Evolutionary conservation across 1,140 invertebrate genomes (phyloP).

Genomic region (Lethrus apterus): DNA sequence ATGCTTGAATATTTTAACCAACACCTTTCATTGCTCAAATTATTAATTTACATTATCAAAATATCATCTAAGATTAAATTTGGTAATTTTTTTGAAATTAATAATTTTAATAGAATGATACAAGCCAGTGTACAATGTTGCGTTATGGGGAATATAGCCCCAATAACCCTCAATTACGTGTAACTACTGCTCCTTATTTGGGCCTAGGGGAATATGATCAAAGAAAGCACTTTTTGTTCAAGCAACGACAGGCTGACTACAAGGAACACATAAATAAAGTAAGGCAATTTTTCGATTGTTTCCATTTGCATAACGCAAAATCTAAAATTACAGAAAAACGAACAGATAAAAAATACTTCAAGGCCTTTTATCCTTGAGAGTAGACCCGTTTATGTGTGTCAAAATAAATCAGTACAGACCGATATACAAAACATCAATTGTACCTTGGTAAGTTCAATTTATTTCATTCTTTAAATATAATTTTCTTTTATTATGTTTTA

Average conservation of each 20-base stretch:
- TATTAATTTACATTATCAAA: too few species aligned
- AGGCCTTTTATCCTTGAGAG: constrained; percentile 19
- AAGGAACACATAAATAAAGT: constrained; percentile 48
- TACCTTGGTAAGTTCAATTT: constrained; percentile 33
- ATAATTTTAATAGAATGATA: constrained; percentile 26
- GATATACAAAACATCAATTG: constrained; percentile 37
- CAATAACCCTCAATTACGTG: constrained; percentile 46
- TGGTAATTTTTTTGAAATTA: too few species aligned
- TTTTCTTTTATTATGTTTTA: too few species aligned
- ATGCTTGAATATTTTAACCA: too few species aligned
- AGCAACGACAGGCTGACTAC: constrained; percentile 45
- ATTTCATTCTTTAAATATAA: too few species aligned
- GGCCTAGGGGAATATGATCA: constrained; percentile 51
- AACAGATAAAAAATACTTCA: constrained; percentile 18
- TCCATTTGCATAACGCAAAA: not conserved
- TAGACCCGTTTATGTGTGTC: constrained; percentile 2
- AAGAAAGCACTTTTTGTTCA: constrained; percentile 42
- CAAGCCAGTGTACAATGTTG: constrained; percentile 40
- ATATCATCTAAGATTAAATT: too few species aligned
- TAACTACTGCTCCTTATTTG: constrained; percentile 44
- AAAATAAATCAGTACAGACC: constrained; percentile 34
- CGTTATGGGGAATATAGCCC: constrained; percentile 51
- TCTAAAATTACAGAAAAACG: constrained; percentile 26
- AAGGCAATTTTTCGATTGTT: constrained; percentile 5
- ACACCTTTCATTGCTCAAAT: too few species aligned